Evolutionary conservation across 1,140 invertebrate genomes (phyloP), one percentile per base, ranked within the genome.

Genomic region (Carcinoscorpius rotundicauda): DNA sequence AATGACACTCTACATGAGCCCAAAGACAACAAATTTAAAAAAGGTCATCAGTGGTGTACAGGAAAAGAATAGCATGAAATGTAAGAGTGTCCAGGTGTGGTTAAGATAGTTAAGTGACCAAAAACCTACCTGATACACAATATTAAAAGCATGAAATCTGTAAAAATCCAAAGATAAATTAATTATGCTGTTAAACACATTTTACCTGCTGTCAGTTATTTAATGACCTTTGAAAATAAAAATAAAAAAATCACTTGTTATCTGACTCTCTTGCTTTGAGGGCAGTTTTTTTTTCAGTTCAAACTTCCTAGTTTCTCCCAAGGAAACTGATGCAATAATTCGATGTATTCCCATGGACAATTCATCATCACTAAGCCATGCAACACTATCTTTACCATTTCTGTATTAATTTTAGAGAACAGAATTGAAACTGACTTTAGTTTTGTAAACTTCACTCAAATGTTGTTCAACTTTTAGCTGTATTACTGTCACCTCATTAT

Each of bases 331-430:
- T 0, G 80, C 81, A 66, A 82, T 78, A 4, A 75, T 75, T 5
- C 80, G 81, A 57, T 77, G 73, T 6, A 73, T 68, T 5, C 80
- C 77, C 48, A 82, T 70, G 51, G 73, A 70, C 4, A 69, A 67
- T 69, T 81, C 79, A 68, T 77, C 74, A 68, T 82, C 80, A 60
- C 74, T 72, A 68, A 80, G 79, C 81, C 81, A 82, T 6, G 73
- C 72, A 48, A 79, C 73, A 61, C 73, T 75, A 69, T 82, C 80
- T 68, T 81, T 76, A 3, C 79, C 80, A 71, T 78, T 75, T 29
- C 79, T 71, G 68, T 81, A 82, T 6, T 80, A 68, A 67, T 80
- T 80, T 11, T 78, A 72, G 50, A 80, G 73, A 65, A 81, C 76
- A 53, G 79, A 80, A 70, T 82, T 82, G 68, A 81, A 81, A 10